These are phyloP conservation scores for Echinarachnius parma DNA, from an alignment of 53 echinoderm and acorn worm genomes.

Conservation along the genomic window DNA sequence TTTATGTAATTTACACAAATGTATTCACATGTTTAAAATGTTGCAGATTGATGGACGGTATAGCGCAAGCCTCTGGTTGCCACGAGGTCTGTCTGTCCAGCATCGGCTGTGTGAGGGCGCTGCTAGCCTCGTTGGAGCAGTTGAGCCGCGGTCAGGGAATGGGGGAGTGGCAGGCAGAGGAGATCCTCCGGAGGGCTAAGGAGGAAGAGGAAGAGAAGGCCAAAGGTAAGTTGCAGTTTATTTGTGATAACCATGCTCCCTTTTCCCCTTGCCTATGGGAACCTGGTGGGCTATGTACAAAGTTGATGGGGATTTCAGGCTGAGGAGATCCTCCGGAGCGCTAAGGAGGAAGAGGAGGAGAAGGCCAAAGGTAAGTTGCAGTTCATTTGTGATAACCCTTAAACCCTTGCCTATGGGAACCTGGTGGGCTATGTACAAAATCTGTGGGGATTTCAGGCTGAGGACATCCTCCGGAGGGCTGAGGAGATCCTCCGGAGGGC, in stretches of 20 bases:
- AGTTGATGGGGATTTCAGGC: too few species aligned
- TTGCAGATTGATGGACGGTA: conserved; percentile 97
- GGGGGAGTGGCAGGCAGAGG: conserved; percentile 71
- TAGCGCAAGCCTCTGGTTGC: conserved; percentile 77
- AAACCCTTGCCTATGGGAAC: too few species aligned
- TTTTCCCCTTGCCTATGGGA: too few species aligned
- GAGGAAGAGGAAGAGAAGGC: conserved; percentile 58
- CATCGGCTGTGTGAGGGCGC: conserved; percentile 88
- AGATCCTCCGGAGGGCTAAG: conserved; percentile 67
- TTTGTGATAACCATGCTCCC: too few species aligned
- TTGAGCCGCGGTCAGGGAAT: conserved; percentile 83
- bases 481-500: too few species aligned
- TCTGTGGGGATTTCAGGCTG: too few species aligned
- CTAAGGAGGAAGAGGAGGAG: conserved; percentile 58
- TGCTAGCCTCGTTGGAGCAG: conserved; percentile 84
- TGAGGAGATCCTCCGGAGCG: conserved; percentile 70
- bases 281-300: too few species aligned
- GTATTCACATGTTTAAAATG: too few species aligned
- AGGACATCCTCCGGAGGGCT: too few species aligned
- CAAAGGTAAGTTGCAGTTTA: conserved; percentile 8
- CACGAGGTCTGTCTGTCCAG: conserved; percentile 86
- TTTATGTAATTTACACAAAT: too few species aligned
- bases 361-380: conserved; percentile 17
- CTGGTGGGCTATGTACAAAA: too few species aligned
- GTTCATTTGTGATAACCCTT: too few species aligned